Base-by-base conservation (phyloP, 2,797 vertebrate species). In the Sphaeramia orbicularis region DNA sequence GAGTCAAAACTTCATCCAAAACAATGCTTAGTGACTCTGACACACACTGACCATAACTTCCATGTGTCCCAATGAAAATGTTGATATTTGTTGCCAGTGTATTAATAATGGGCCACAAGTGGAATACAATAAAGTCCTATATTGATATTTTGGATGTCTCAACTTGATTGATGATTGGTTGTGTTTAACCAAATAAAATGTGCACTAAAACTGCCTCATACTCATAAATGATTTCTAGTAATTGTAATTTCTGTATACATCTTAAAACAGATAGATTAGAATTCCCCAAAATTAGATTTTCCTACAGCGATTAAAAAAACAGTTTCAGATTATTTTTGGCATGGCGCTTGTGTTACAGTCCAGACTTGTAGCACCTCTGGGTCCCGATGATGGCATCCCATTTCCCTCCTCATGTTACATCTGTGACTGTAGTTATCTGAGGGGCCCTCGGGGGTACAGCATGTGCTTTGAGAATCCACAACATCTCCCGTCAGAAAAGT, bases 321-420 rank as follows among this genome's bases (percentile, higher is more conserved):
- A 13, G 32, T 35, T 35, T 35, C 32, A 35, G n/a, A 44, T 27
- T 84, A 65, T 80, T 81, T 71, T 19, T 66, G 54, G 41, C 49
- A 35, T 8, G 42, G 80, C 49, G 67, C 67, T 83, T 76, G 76
- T 77, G 68, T 81, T 71, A 77, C 71, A 68, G 71, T 86, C 64
- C 83, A 88, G 87, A 89, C 81, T 81, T 83, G 61, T 83, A 84
- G 78, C 85, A 80, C 82, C 70, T 72, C 66, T 38, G 60, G 83
- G 71, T 84, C 77, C 30, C 18, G 69, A 61, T 64, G 63, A 75
- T 87, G 89, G 88, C 82, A 86, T 88, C 90, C 66, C 65, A 45
- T 86, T 74, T 81, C 78, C 67, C 84, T 86, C 5, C 92, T 94
- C 92, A 86, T 87, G 81, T 94, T 94, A 92, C 93, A 84, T 82